phyloP scores from a whole-genome alignment of 2,888 invertebrate genomes.

The Molorchus minor region DNA sequence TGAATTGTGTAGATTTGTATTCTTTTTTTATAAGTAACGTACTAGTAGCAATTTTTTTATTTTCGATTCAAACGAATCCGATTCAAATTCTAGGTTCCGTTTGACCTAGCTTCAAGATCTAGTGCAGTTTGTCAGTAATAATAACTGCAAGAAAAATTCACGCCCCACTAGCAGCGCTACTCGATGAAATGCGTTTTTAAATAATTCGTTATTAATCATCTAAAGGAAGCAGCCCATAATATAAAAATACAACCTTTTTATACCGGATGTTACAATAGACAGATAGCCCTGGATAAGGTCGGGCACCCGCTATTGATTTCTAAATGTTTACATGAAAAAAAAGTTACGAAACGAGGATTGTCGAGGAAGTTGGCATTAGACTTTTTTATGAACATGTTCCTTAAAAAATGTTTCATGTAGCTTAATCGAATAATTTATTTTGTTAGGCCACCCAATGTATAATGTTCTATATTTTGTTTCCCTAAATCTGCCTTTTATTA shows the following conservation, averaged over 20 bases:
- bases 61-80: too few relatives aligned
- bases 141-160: slow-evolving; percentile 3
- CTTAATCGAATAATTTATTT: too few relatives aligned
- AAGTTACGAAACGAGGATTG: slow-evolving; percentile 12
- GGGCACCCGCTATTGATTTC: slow-evolving; percentile 34
- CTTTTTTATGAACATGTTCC: slow-evolving; percentile 17
- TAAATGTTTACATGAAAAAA: slow-evolving; percentile 25
- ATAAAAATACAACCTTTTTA: slow-evolving; percentile 32
- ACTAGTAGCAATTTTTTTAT: too few relatives aligned
- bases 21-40: too few relatives aligned
- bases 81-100: background rate
- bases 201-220: slow-evolving; percentile 26
- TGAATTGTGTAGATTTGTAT: too few relatives aligned
- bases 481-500: too few relatives aligned
- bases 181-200: slow-evolving; percentile 23
- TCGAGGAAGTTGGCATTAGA: slow-evolving; percentile 15
- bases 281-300: slow-evolving; percentile 33
- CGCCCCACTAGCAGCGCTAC: background rate
- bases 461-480: too few relatives aligned
- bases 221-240: slow-evolving; percentile 31
- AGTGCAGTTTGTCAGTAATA: background rate
- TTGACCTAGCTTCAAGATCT: slow-evolving; percentile 6
- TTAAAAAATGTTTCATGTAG: background rate
- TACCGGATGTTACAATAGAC: slow-evolving; percentile 33
- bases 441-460: too few relatives aligned